Percentiles rank a stretch among this genome's conserved stretches.
Conservation (phyloP, 2,797 vertebrate genomes). For the Mastacembelus armatus region DNA sequence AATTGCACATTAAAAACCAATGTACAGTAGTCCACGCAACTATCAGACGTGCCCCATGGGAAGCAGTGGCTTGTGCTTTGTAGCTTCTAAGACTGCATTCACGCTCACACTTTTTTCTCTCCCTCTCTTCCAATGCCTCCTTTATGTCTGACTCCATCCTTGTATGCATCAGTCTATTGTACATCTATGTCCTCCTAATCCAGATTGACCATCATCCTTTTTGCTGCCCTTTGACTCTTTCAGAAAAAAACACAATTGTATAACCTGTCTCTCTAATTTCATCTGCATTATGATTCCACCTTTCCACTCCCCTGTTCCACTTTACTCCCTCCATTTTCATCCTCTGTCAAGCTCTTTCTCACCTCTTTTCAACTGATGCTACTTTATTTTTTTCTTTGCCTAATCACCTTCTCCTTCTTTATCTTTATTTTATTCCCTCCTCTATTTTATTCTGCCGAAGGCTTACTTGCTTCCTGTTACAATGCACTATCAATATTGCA, state of each 20-base stretch:
- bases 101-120: not conserved
- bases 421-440: slow-evolving; percentile 50
- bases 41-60: slow-evolving; percentile 12
- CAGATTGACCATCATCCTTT: slow-evolving; percentile 49
- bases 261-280: slow-evolving; percentile 64
- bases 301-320: slow-evolving; percentile 45
- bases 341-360: slow-evolving; percentile 54
- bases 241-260: slow-evolving; percentile 49
- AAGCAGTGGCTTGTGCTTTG: slow-evolving; percentile 10
- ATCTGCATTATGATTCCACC: slow-evolving; percentile 53
- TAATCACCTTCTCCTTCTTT: slow-evolving; percentile 50
- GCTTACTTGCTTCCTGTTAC: slow-evolving; percentile 61
- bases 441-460: slow-evolving; percentile 50
- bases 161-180: slow-evolving; percentile 36
- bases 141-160: slow-evolving; percentile 27
- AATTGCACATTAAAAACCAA: slow-evolving; percentile 35
- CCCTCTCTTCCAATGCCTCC: slow-evolving; percentile 4
- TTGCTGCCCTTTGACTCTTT: slow-evolving; percentile 41
- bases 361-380: slow-evolving; percentile 12
- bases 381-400: slow-evolving; percentile 1
- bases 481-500: slow-evolving; percentile 72
- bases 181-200: slow-evolving; percentile 38
- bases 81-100: slow-evolving; percentile 1
- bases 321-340: slow-evolving; percentile 52
- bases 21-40: slow-evolving; percentile 27